These are phyloP conservation scores for Geotrypetes seraphini DNA, from an alignment of 2,797 vertebrate genomes.

Conservation along the genomic window DNA sequence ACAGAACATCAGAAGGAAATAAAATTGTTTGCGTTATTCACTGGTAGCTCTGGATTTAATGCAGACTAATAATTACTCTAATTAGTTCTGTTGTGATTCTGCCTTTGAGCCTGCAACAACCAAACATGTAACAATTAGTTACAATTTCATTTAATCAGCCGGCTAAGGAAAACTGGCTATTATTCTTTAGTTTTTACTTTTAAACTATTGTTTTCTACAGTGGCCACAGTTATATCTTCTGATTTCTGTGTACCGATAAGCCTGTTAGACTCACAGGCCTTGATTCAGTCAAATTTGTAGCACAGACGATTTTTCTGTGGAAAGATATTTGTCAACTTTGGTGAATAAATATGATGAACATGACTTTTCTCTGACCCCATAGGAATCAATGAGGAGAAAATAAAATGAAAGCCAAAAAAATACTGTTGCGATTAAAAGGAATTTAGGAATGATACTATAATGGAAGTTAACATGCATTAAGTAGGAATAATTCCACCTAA, in stretches of 20 bases:
- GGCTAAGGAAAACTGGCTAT: constrained; percentile 25
- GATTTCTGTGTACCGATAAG: constrained; percentile 22
- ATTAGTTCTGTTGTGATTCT: constrained; percentile 45
- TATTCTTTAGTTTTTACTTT: constrained; percentile 24
- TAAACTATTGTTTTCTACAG: constrained; percentile 19
- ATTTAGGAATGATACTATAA: too few relatives aligned
- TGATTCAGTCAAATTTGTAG: too few relatives aligned
- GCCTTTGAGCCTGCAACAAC: constrained; percentile 44
- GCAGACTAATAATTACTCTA: constrained; percentile 44
- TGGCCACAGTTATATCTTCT: constrained; percentile 27
- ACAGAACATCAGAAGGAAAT: constrained; percentile 13
- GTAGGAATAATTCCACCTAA: too few relatives aligned
- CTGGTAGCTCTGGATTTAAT: constrained; percentile 36
- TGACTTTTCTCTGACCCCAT: too few relatives aligned
- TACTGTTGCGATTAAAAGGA: too few relatives aligned
- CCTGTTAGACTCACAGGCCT: too few relatives aligned
- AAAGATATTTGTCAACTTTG: too few relatives aligned
- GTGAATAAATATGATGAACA: too few relatives aligned
- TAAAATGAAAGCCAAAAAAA: too few relatives aligned
- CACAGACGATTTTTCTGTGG: too few relatives aligned
- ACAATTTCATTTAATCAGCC: constrained; percentile 27
- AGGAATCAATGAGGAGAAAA: too few relatives aligned
- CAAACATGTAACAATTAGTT: constrained; percentile 39
- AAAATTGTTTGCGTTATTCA: constrained; percentile 35
- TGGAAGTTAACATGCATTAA: too few relatives aligned